Base-by-base conservation (phyloP, 2,888 invertebrate genomes). In the Phania funesta region DNA sequence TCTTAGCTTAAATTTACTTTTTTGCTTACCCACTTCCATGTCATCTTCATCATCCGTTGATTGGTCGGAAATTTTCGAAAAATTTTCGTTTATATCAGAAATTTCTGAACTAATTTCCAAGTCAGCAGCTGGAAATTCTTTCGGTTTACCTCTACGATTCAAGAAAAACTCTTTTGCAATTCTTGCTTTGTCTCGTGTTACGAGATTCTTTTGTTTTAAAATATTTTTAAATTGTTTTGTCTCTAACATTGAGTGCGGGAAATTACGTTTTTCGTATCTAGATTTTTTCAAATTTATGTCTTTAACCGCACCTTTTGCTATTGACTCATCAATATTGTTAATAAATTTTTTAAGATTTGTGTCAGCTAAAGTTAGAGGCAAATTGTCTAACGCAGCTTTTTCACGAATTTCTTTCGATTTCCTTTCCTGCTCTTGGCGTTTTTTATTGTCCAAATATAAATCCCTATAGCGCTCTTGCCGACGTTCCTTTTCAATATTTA, bases 41-140 rank as follows among this genome's bases (percentile, higher is more conserved):
- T 86, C 86, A 75, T 89, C 90, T 73, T 89, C 91, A 44, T 91
- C 90, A 26, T 90, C 88, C 56, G 88, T 87, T 20, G 90, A 90
- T 70, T 87, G 86, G 29, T 90, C 90, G 16, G 86, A 86, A 8
- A 85, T 85, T 41, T 86, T 84, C 0, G 83, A 76, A 2, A 73
- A 82, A 41, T 41, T 58, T 0, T 74, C 84, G 62, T 79, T 85
- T 11, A 83, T 85, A 77, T 7, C 26, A 7, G 24, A 84, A 1
- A 85, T 84, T 16, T 87, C 85, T n/a, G 87, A 86, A 50, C 85
- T 86, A 50, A 89, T 70, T 16, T 87, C 85, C 16, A 89, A 84
- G 0, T 84, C 80, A 0, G 86, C 87, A 26, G 86, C 87, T 0
- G 86, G 87, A 32, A 86, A 84, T 3, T 86, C 54, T 78, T 87